Conservation (phyloP, 1,140 invertebrate genomes). For the Brachionus koreanus region DNA sequence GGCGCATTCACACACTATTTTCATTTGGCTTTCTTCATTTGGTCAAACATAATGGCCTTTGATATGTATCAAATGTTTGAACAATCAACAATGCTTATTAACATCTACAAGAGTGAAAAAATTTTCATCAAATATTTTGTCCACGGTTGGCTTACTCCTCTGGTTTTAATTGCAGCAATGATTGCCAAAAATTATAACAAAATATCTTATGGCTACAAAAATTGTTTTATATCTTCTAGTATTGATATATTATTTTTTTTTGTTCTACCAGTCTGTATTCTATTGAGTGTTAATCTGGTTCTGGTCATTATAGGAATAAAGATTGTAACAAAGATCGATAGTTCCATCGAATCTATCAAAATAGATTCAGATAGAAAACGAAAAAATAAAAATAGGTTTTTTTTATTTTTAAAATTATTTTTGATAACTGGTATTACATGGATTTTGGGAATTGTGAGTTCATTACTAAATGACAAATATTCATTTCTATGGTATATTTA, state of each 20-base stretch:
- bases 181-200: not conserved
- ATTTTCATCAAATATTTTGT: not conserved
- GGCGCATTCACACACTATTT: slow-evolving; percentile 4
- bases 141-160: not conserved
- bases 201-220: not conserved
- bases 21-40: slow-evolving; percentile 9
- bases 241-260: not conserved
- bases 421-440: slow-evolving; percentile 17
- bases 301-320: not conserved
- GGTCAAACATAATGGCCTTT: slow-evolving; percentile 19
- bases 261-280: not conserved
- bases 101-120: not conserved
- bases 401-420: slow-evolving; percentile 16
- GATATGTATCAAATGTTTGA: slow-evolving; percentile 9
- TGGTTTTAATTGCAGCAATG: not conserved
- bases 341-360: not conserved
- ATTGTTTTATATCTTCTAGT: not conserved
- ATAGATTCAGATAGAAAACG: not conserved
- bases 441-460: slow-evolving; percentile 18
- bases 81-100: not conserved
- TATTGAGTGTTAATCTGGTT: not conserved
- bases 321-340: not conserved
- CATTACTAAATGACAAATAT: not conserved
- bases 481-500: slow-evolving; percentile 13
- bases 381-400: not conserved